These are phyloP conservation scores for Plagiodera versicolora DNA, from an alignment of 2,888 invertebrate genomes.

Conservation along the genomic window DNA sequence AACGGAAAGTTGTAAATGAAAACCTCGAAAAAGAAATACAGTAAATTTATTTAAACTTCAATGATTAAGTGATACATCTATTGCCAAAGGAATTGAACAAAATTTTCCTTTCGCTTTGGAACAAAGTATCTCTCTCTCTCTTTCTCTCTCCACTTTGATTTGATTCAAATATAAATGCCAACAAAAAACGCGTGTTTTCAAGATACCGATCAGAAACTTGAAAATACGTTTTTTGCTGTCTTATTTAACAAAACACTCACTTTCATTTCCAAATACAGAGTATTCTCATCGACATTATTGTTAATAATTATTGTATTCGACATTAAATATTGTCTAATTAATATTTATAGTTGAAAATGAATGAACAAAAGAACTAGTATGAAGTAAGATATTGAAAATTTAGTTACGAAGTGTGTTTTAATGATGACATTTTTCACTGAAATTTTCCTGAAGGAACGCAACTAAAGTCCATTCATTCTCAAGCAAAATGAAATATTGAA, in stretches of 20 bases:
- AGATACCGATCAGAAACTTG: slow-evolving; percentile 6
- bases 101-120: slow-evolving; percentile 25
- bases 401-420: too few relatives aligned
- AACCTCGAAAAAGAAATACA: slow-evolving; percentile 2
- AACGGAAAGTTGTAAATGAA: background rate
- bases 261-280: slow-evolving; percentile 10
- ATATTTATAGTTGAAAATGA: slow-evolving; percentile 21
- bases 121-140: too few relatives aligned
- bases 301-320: slow-evolving; percentile 42
- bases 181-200: background rate
- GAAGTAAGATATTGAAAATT: too few relatives aligned
- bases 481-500: too few relatives aligned
- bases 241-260: too few relatives aligned
- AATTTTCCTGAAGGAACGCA: too few relatives aligned
- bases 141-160: slow-evolving; percentile 15
- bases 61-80: slow-evolving; percentile 30
- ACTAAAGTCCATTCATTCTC: too few relatives aligned
- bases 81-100: slow-evolving; percentile 23
- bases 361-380: too few relatives aligned
- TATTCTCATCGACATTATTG: slow-evolving; percentile 32
- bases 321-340: slow-evolving; percentile 42
- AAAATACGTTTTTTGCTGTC: slow-evolving; percentile 17
- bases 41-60: slow-evolving; percentile 24
- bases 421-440: too few relatives aligned
- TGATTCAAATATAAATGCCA: slow-evolving; percentile 6